Evolutionary conservation across 1,140 invertebrate species (phyloP), one percentile per base, ranked within the genome.

Genomic region (Calliopsis andreniformis): DNA sequence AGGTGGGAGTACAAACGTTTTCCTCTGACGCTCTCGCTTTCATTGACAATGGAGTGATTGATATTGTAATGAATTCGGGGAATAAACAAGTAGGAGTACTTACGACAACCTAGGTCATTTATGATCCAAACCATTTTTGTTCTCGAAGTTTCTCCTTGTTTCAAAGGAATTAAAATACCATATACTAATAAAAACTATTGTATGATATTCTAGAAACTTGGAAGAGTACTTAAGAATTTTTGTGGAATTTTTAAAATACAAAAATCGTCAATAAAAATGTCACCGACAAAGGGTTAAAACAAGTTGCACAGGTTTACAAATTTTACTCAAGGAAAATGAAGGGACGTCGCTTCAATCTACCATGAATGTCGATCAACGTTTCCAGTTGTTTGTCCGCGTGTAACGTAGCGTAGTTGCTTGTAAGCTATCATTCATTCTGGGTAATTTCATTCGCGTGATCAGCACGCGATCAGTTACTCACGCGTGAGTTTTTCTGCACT

Each of bases 291-390:
- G n/a, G n/a, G n/a, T n/a, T n/a, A n/a, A n/a, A n/a, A n/a, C n/a
- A n/a, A n/a, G n/a, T n/a, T n/a, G n/a, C n/a, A n/a, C n/a, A n/a
- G n/a, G n/a, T n/a, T n/a, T n/a, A n/a, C n/a, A n/a, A n/a, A n/a
- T n/a, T n/a, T n/a, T n/a, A n/a, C n/a, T n/a, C 23, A 6, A 42
- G 8, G 20, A 42, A 3, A 20, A 18, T 39, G 23, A 3, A 72
- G n/a, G 45, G 5, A n/a, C n/a, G n/a, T n/a, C n/a, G 7, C 32
- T 43, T 30, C 78, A 35, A 77, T 75, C 70, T 79, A 55, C 56
- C 28, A 63, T 80, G 72, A 67, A 78, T 78, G 76, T 82, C 79
- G 58, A 78, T 59, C 79, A 80, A 55, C 59, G 71, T 76, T 76
- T 85, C 25, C 42, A 83, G 83, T 83, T 82, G 71, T 51, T 66